Conservation (phyloP, 2,113 vertebrate species). For the Tretioscincus oriximinensis region DNA sequence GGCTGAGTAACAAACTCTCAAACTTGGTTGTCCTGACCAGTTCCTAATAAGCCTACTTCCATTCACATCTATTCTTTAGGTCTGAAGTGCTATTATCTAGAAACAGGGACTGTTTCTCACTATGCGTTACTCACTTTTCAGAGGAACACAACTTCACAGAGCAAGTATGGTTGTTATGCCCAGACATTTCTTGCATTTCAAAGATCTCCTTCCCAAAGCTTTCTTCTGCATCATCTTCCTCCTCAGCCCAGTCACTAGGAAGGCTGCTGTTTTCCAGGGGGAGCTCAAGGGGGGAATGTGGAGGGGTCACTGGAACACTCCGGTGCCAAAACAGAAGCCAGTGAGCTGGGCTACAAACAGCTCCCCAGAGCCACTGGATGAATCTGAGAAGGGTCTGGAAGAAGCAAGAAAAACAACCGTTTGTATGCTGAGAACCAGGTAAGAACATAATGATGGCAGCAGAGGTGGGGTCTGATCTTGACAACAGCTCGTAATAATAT, state of each 20-base stretch:
- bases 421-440: constrained; percentile 34
- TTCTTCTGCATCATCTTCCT: constrained; percentile 48
- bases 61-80: not conserved
- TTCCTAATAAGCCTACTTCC: not conserved
- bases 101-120: not conserved
- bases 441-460: constrained; percentile 35
- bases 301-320: constrained; percentile 50
- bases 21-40: too few relatives aligned
- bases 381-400: constrained; percentile 36
- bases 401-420: not conserved
- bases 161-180: constrained; percentile 22
- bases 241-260: constrained; percentile 67
- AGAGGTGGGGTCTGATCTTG: not conserved
- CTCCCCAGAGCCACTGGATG: constrained; percentile 71
- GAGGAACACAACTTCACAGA: not conserved
- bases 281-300: constrained; percentile 73
- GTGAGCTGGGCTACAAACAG: constrained; percentile 54
- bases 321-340: constrained; percentile 52
- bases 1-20: too few relatives aligned
- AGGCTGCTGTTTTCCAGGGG: constrained; percentile 68
- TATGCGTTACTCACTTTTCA: not conserved
- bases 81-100: not conserved
- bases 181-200: not conserved
- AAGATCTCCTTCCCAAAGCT: constrained; percentile 72
- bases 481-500: not conserved